These are phyloP conservation scores for Gambusia yucatana DNA, from an alignment of 2,797 vertebrate species.

Conservation along the genomic window DNA sequence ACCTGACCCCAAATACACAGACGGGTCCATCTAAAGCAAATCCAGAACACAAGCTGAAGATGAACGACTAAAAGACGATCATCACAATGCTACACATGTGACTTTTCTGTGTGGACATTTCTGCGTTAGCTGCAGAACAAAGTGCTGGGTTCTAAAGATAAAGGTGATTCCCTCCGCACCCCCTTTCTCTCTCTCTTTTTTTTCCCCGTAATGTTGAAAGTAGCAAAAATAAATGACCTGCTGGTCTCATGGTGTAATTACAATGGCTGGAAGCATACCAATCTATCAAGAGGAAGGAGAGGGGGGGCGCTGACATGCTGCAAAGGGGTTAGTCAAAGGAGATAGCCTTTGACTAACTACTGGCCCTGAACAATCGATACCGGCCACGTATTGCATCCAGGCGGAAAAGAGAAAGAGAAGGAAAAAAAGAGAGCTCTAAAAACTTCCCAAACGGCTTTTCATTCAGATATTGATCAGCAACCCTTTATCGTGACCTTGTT, in stretches of 20 bases:
- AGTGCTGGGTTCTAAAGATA: slow-evolving; percentile 93
- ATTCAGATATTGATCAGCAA: slow-evolving; percentile 92
- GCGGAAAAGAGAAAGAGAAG: slow-evolving; percentile 65
- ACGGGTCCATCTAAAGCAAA: slow-evolving; percentile 37
- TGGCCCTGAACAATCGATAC: slow-evolving; percentile 94
- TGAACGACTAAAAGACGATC: slow-evolving; percentile 50
- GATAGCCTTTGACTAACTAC: slow-evolving; percentile 99
- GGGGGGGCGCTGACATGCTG: slow-evolving; percentile 87
- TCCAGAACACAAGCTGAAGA: slow-evolving; percentile 43
- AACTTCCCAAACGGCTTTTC: slow-evolving; percentile 95
- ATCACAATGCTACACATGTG: slow-evolving; percentile 16
- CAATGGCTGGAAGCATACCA: slow-evolving; percentile 94
- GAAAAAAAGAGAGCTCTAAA: slow-evolving; percentile 78
- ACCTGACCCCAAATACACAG: slow-evolving; percentile 44
- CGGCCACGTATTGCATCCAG: slow-evolving; percentile 90
- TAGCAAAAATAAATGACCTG: slow-evolving; percentile 98
- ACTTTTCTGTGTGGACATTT: slow-evolving; percentile 87
- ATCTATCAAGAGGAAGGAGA: slow-evolving; percentile 88
- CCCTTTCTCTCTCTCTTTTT: slow-evolving; percentile 67
- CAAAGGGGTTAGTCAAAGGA: slow-evolving; percentile 99
- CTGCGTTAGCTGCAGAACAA: slow-evolving; percentile 90
- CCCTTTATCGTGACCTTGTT: slow-evolving; percentile 90
- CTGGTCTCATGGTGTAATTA: slow-evolving; percentile 96
- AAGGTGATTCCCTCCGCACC: slow-evolving; percentile 88
- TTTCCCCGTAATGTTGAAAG: slow-evolving; percentile 90